Conservation (phyloP, 2,888 invertebrate species). For the Zele albiditarsus region DNA sequence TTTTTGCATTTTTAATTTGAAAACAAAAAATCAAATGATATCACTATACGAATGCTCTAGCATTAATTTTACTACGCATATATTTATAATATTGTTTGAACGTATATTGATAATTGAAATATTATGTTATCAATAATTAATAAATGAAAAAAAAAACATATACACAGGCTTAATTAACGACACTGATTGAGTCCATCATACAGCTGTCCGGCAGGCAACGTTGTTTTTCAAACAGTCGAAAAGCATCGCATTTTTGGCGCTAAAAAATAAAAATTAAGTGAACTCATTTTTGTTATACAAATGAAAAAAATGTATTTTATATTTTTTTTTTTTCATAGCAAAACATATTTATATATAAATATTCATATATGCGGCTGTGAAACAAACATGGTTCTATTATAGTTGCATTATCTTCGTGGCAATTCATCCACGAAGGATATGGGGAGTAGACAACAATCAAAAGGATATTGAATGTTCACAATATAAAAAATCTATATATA, state of each 20-base stretch:
- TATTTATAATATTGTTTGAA: constrained; percentile 29
- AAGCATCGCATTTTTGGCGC: constrained; percentile 39
- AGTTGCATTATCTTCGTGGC: constrained; percentile 13
- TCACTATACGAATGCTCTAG: constrained; percentile 37
- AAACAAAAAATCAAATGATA: constrained; percentile 17
- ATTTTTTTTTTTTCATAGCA: not conserved
- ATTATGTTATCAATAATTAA: constrained; percentile 26
- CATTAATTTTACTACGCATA: constrained; percentile 38
- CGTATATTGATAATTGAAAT: constrained; percentile 27
- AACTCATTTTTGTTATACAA: constrained; percentile 2
- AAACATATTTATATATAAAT: not conserved
- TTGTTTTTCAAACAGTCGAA: constrained; percentile 50
- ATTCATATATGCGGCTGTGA: constrained; percentile 6
- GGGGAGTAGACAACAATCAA: not conserved
- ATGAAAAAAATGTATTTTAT: not conserved
- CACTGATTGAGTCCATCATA: constrained; percentile 54
- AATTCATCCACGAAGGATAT: constrained; percentile 16
- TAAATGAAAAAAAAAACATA: constrained; percentile 34
- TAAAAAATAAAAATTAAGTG: constrained; percentile 33
- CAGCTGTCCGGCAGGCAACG: constrained; percentile 54
- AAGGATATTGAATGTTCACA: not conserved
- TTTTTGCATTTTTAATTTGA: not conserved
- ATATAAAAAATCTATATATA: not conserved
- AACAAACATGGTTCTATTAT: constrained; percentile 14
- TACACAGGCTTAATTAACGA: constrained; percentile 52